A percentile compares a stretch with the other conserved stretches of the same genome.
These are phyloP conservation scores for Heliangelus exortis DNA, from an alignment of 2,797 vertebrate genomes.

Conservation along the genomic window DNA sequence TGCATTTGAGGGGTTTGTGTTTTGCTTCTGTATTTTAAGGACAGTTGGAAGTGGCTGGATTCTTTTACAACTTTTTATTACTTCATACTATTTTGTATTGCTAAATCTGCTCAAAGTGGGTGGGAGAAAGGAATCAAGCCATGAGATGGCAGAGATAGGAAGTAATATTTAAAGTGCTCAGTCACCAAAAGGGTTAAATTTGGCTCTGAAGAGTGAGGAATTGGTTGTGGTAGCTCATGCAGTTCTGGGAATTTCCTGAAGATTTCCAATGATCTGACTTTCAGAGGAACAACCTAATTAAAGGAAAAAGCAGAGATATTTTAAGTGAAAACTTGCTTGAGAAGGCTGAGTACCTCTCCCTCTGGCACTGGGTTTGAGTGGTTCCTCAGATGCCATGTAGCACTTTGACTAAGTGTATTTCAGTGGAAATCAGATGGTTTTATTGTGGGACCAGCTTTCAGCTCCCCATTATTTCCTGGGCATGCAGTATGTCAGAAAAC, in stretches of 20 bases:
- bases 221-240: slow-evolving; percentile 14
- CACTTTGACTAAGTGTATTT: slow-evolving; percentile 27
- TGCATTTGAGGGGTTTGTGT: neutral
- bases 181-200: neutral
- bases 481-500: no score
- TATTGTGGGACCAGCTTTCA: neutral
- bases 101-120: neutral
- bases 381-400: slow-evolving; percentile 33
- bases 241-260: slow-evolving; percentile 63
- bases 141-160: neutral
- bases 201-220: neutral
- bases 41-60: neutral
- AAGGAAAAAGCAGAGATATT: neutral
- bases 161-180: neutral
- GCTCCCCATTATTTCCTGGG: neutral
- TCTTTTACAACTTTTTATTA: neutral
- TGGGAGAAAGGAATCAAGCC: neutral
- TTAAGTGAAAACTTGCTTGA: neutral
- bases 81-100: neutral
- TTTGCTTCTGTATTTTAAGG: neutral
- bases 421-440: slow-evolving; percentile 35
- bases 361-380: neutral
- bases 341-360: neutral
- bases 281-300: slow-evolving; percentile 45
- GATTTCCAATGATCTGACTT: slow-evolving; percentile 49